These are phyloP conservation scores for Proisotoma minuta DNA, from an alignment of 2,888 invertebrate species.

Conservation along the genomic window DNA sequence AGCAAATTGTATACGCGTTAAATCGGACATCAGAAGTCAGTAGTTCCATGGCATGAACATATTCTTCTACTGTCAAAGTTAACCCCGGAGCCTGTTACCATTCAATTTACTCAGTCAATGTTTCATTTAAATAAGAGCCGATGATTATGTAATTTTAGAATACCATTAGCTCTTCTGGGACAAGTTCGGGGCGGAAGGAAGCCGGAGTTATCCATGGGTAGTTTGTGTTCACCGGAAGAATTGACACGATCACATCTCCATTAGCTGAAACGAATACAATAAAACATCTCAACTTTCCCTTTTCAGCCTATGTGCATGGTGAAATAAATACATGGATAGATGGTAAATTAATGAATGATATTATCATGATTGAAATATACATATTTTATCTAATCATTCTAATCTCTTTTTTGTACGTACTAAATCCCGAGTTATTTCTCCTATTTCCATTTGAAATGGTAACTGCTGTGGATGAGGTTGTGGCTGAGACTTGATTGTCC, in stretches of 20 bases:
- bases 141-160: constrained; percentile 5
- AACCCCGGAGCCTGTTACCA: constrained; percentile 41
- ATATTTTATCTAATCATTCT: too few relatives aligned
- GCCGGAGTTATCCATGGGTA: constrained; percentile 92
- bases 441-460: constrained; percentile 25
- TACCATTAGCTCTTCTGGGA: constrained; percentile 88
- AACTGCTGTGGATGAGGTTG: background rate
- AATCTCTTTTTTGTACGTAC: constrained; percentile 32
- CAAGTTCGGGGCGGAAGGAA: constrained; percentile 68
- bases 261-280: constrained; percentile 59
- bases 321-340: too few relatives aligned
- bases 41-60: constrained; percentile 88
- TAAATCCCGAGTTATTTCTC: constrained; percentile 41
- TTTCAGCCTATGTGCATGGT: too few relatives aligned
- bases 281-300: too few relatives aligned
- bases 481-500: constrained; percentile 14
- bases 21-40: constrained; percentile 88
- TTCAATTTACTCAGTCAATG: too few relatives aligned
- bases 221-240: constrained; percentile 78
- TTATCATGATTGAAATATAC: too few relatives aligned
- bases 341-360: too few relatives aligned
- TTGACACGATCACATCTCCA: constrained; percentile 85
- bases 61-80: constrained; percentile 89
- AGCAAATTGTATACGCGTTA: constrained; percentile 85
- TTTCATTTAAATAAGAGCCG: background rate